Conservation (phyloP, 1,140 invertebrate genomes). For the Drosophila truncata region DNA sequence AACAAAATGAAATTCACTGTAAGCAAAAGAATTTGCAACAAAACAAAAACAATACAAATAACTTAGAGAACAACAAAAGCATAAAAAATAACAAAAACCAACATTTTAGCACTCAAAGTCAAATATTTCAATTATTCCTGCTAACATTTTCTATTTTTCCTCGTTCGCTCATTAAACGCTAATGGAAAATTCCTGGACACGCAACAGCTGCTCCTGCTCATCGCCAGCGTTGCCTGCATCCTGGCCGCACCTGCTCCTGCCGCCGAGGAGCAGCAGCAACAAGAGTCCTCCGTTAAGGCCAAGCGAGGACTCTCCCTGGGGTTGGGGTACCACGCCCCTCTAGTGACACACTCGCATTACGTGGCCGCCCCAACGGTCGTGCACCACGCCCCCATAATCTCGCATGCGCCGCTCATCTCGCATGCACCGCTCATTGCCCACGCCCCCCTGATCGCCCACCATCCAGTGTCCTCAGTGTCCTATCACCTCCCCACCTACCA, state of each 20-base stretch:
- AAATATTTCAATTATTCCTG: slow-evolving; percentile 19
- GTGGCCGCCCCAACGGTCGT: slow-evolving; percentile 69
- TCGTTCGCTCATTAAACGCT: slow-evolving; percentile 10
- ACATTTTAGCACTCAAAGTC: background rate
- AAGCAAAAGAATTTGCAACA: slow-evolving; percentile 32
- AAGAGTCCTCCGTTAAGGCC: slow-evolving; percentile 64
- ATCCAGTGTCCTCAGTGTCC: slow-evolving; percentile 61
- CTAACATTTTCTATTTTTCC: slow-evolving; percentile 21
- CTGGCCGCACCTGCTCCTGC: slow-evolving; percentile 72
- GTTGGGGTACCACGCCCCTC: slow-evolving; percentile 77
- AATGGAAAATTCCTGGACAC: slow-evolving; percentile 52
- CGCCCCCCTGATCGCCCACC: slow-evolving; percentile 60
- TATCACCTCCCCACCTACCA: slow-evolving; percentile 77
- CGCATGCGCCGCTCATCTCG: slow-evolving; percentile 71
- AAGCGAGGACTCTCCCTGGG: slow-evolving; percentile 74
- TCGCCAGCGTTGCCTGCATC: slow-evolving; percentile 55
- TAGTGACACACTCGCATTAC: slow-evolving; percentile 71
- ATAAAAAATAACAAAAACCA: background rate
- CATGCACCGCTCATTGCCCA: slow-evolving; percentile 68
- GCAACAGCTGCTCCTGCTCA: slow-evolving; percentile 65
- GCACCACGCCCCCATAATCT: slow-evolving; percentile 74
- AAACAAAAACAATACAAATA: background rate
- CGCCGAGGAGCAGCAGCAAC: slow-evolving; percentile 53
- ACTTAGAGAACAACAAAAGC: background rate
- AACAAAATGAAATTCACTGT: slow-evolving; percentile 70